Evolutionary conservation across 2,888 invertebrate species (phyloP).

Genomic region (Keiferia lycopersicella): DNA sequence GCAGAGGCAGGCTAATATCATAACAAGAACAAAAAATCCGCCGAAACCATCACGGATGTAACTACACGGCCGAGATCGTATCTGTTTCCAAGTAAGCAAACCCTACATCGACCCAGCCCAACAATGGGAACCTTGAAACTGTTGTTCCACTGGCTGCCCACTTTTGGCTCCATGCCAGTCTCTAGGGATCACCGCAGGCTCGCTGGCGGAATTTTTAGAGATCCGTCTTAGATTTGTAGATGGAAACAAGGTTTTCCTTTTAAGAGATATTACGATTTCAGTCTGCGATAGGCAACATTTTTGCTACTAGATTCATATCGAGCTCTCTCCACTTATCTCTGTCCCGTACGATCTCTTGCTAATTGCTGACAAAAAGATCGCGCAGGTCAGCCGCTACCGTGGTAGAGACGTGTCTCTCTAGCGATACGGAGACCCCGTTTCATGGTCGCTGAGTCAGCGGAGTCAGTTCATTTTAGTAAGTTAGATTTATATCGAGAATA

Average conservation of each 20-base stretch:
- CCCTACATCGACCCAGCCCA: background rate
- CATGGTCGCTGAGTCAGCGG: no score
- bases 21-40: background rate
- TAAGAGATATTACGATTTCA: background rate
- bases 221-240: conserved; percentile 2
- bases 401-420: no score
- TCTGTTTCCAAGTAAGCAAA: conserved; percentile 7
- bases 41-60: background rate
- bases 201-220: conserved; percentile 24
- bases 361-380: no score
- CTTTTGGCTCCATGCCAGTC: conserved; percentile 26
- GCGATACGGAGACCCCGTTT: no score
- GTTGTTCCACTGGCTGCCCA: conserved; percentile 5
- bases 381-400: no score
- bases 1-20: background rate
- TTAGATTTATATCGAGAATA: no score
- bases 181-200: conserved; percentile 25
- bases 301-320: background rate
- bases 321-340: no score
- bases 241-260: background rate
- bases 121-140: conserved; percentile 22
- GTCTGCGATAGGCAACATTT: background rate
- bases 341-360: no score
- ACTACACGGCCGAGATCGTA: background rate
- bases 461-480: no score